phyloP scores from a whole-genome alignment of 2,113 vertebrate species.

The Periophthalmodon schlosseri region DNA sequence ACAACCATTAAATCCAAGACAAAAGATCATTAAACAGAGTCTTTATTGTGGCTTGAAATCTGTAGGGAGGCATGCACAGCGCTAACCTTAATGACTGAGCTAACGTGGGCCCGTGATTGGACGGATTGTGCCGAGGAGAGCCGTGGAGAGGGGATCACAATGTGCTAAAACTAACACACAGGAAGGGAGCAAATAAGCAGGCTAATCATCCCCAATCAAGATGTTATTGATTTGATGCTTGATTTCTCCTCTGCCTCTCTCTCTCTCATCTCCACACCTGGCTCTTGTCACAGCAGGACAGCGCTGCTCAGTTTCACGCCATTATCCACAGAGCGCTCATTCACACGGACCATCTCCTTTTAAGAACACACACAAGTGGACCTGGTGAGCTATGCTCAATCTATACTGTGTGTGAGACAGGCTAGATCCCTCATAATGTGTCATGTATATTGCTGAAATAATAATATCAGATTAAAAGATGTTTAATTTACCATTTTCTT shows the following conservation, averaged over 20 bases:
- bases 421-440: no score
- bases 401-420: background rate
- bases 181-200: constrained; percentile 52
- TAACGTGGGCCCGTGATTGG: constrained; percentile 30
- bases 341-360: constrained; percentile 26
- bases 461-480: no score
- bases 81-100: constrained; percentile 14
- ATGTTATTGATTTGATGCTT: constrained; percentile 70
- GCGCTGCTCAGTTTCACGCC: constrained; percentile 58
- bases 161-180: constrained; percentile 45
- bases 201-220: constrained; percentile 73
- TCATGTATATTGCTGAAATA: no score
- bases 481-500: no score
- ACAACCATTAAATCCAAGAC: constrained; percentile 13
- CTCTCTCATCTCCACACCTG: constrained; percentile 59
- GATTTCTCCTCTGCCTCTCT: constrained; percentile 41
- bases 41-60: constrained; percentile 13
- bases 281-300: constrained; percentile 69
- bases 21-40: constrained; percentile 15
- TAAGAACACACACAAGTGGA: constrained; percentile 23
- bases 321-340: constrained; percentile 51
- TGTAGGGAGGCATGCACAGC: background rate
- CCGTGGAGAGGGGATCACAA: constrained; percentile 36
- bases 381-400: background rate
- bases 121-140: constrained; percentile 23